A percentile compares a stretch with the other conserved stretches of the same genome.
These are phyloP conservation scores for Bradypus variegatus DNA, from an alignment of 2,797 vertebrate genomes.

Conservation along the genomic window DNA sequence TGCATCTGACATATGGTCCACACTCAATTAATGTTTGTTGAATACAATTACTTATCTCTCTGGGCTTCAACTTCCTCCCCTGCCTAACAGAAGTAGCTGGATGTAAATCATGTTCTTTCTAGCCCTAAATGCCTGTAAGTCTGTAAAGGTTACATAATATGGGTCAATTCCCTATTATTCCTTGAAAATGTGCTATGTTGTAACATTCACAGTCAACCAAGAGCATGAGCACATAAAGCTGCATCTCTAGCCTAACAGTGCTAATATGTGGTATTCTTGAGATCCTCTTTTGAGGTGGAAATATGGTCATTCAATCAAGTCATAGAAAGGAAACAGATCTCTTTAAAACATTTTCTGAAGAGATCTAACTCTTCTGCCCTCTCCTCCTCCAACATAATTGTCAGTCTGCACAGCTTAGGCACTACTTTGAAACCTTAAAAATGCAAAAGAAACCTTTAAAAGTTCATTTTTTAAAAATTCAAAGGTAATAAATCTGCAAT, in stretches of 20 bases:
- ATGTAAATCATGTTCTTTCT: constrained; percentile 46
- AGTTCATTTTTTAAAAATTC: constrained; percentile 54
- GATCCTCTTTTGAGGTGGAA: constrained; percentile 49
- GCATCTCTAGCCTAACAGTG: neutral
- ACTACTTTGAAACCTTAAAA: constrained; percentile 39
- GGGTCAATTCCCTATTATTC: constrained; percentile 43
- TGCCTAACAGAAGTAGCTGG: neutral
- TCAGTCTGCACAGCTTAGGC: neutral
- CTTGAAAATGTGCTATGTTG: constrained; percentile 35
- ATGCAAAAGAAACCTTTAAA: constrained; percentile 49
- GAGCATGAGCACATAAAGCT: constrained; percentile 45
- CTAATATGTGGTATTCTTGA: constrained; percentile 21
- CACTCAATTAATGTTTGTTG: constrained; percentile 58
- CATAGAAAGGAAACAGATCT: constrained; percentile 33
- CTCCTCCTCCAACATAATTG: neutral
- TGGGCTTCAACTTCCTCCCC: constrained; percentile 47
- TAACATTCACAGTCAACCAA: constrained; percentile 49
- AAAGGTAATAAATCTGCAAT: constrained; percentile 48
- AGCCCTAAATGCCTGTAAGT: constrained; percentile 39
- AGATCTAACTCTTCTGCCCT: neutral
- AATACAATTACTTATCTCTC: constrained; percentile 62
- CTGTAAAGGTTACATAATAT: constrained; percentile 44
- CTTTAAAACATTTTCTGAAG: constrained; percentile 24
- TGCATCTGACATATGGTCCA: constrained; percentile 53
- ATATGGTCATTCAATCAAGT: constrained; percentile 45